Evolutionary conservation across 2,888 invertebrate genomes (phyloP).

Genomic region (Listrodromus nycthemerus): DNA sequence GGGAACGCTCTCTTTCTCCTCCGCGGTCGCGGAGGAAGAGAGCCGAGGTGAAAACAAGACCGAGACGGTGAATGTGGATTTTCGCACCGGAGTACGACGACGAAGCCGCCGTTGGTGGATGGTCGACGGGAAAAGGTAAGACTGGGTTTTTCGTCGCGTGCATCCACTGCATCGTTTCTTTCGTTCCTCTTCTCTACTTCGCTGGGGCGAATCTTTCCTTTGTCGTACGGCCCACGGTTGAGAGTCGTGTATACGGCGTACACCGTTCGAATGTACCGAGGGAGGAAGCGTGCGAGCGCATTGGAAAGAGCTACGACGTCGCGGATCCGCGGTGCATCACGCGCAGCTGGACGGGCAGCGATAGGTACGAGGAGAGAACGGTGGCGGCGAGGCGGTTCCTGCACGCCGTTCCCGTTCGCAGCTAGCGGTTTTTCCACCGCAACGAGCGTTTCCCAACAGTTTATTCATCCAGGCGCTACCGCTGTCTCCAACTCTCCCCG

Average conservation of each 20-base stretch:
- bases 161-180: constrained; percentile 10
- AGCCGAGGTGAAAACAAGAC: constrained; percentile 1
- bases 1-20: too few species aligned
- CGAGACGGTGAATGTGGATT: constrained; percentile 43
- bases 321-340: constrained; percentile 44
- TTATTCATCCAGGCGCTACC: constrained; percentile 55
- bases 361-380: background rate
- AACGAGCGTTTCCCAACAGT: constrained; percentile 59
- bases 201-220: constrained; percentile 39
- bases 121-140: constrained; percentile 51
- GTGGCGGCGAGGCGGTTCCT: background rate
- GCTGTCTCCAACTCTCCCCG: constrained; percentile 36
- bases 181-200: constrained; percentile 27
- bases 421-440: constrained; percentile 54
- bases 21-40: constrained; percentile 17
- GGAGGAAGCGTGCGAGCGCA: constrained; percentile 48
- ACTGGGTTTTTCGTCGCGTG: constrained; percentile 51
- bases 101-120: background rate
- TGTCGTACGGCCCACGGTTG: constrained; percentile 33
- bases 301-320: constrained; percentile 57
- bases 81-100: constrained; percentile 51
- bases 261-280: constrained; percentile 34
- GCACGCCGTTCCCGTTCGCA: constrained; percentile 37
- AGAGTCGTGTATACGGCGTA: constrained; percentile 26
- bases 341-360: constrained; percentile 19